Conservation (phyloP, 2,113 vertebrate species). For the Psilopsiagon aurifrons region DNA sequence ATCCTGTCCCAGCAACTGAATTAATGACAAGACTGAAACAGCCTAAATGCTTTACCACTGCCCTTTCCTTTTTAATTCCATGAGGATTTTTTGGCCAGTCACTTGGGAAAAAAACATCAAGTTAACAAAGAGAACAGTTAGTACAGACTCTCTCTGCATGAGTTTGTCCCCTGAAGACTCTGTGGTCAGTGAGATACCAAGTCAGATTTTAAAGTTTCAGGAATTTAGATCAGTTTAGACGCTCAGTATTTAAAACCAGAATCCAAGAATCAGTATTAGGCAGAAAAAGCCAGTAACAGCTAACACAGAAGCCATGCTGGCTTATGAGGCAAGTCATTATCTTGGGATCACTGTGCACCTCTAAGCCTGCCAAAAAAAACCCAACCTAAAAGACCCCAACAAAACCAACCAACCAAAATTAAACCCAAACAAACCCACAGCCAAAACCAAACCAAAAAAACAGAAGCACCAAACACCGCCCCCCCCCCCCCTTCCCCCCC, state of each 20-base stretch:
- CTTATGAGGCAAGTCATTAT: not conserved
- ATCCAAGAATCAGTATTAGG: not conserved
- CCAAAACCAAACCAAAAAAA: not conserved
- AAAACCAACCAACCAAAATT: not conserved
- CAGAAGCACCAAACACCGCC: not conserved
- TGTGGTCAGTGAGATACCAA: not conserved
- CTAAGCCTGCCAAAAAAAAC: not conserved
- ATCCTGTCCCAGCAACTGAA: not conserved
- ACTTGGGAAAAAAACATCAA: not conserved
- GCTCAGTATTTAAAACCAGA: not conserved
- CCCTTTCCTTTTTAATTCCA: not conserved
- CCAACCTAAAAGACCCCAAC: not conserved
- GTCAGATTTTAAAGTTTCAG: not conserved
- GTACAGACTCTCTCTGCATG: not conserved
- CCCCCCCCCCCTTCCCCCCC: rapidly evolving
- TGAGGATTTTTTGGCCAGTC: not conserved
- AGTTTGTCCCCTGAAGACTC: not conserved
- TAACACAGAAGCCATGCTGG: not conserved
- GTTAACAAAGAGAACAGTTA: not conserved
- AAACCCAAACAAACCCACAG: not conserved
- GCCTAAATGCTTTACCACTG: not conserved
- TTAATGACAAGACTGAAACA: not conserved
- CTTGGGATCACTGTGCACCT: not conserved
- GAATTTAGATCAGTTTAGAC: not conserved
- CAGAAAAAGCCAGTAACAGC: not conserved